Conservation (phyloP, 2,113 vertebrate species). For the Laterallus jamaicensis region DNA sequence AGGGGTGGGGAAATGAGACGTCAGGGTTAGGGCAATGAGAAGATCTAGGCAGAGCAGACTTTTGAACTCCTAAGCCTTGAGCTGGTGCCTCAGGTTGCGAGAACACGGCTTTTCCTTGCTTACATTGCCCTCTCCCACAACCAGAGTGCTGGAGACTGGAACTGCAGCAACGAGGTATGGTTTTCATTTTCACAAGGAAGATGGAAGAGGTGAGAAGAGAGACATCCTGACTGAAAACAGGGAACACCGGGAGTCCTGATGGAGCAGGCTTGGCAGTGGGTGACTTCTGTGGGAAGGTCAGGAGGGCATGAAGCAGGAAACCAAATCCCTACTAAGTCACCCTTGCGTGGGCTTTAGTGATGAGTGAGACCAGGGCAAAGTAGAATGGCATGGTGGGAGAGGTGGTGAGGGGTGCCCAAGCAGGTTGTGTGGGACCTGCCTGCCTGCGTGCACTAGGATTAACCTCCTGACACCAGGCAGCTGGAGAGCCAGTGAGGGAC, state of each 20-base stretch:
- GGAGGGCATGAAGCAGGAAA: background rate
- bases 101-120: background rate
- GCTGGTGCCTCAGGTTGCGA: background rate
- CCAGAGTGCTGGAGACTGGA: background rate
- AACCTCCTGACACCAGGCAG: background rate
- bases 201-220: background rate
- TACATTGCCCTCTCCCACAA: background rate
- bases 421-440: background rate
- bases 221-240: background rate
- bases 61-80: background rate
- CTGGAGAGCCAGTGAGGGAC: background rate
- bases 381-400: background rate
- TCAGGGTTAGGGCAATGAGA: background rate
- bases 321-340: background rate
- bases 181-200: background rate
- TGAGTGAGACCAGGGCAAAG: background rate
- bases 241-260: background rate
- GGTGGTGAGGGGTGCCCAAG: background rate
- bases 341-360: background rate
- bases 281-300: background rate
- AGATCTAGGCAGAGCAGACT: background rate
- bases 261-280: background rate
- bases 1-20: background rate
- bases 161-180: background rate
- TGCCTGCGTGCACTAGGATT: background rate